Conservation (phyloP, 2,888 invertebrate genomes). For the Catocala sponsa region DNA sequence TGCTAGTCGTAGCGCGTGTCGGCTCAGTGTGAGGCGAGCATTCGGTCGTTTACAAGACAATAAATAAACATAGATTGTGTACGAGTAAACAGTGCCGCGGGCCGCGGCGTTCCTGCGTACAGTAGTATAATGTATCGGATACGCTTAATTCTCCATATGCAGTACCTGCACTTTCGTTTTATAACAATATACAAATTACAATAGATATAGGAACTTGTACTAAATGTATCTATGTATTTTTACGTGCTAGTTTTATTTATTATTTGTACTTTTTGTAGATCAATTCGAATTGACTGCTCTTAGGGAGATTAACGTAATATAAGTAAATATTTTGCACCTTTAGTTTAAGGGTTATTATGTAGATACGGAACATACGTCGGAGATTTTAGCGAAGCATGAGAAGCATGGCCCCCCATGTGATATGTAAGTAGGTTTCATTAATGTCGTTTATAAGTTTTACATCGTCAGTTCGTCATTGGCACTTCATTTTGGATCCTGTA, state of each 20-base stretch:
- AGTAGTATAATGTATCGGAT: slow-evolving; percentile 64
- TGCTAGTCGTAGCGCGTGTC: slow-evolving; percentile 7
- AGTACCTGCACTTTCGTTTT: slow-evolving; percentile 82
- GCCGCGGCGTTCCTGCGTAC: slow-evolving; percentile 41
- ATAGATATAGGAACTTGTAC: slow-evolving; percentile 72
- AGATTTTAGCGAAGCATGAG: slow-evolving; percentile 43
- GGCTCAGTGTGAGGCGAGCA: not conserved
- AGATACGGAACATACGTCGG: slow-evolving; percentile 45
- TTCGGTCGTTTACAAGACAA: slow-evolving; percentile 30
- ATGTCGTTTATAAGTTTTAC: slow-evolving; percentile 51
- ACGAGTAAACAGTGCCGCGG: slow-evolving; percentile 4
- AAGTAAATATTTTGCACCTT: slow-evolving; percentile 77
- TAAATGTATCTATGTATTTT: slow-evolving; percentile 70
- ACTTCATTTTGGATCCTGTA: slow-evolving; percentile 47
- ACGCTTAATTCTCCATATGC: slow-evolving; percentile 80
- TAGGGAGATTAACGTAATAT: slow-evolving; percentile 81
- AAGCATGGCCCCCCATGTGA: slow-evolving; percentile 45
- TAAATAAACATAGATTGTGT: slow-evolving; percentile 13
- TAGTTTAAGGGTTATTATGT: slow-evolving; percentile 69
- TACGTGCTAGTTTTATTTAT: slow-evolving; percentile 78
- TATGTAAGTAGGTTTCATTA: slow-evolving; percentile 52
- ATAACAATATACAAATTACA: slow-evolving; percentile 78
- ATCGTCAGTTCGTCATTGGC: slow-evolving; percentile 58
- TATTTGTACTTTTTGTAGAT: slow-evolving; percentile 78
- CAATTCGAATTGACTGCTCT: slow-evolving; percentile 82